Percentiles rank a stretch among this genome's conserved stretches.
Conservation (phyloP, 1,140 invertebrate species). For the Scaptodrosophila lebanonensis region DNA sequence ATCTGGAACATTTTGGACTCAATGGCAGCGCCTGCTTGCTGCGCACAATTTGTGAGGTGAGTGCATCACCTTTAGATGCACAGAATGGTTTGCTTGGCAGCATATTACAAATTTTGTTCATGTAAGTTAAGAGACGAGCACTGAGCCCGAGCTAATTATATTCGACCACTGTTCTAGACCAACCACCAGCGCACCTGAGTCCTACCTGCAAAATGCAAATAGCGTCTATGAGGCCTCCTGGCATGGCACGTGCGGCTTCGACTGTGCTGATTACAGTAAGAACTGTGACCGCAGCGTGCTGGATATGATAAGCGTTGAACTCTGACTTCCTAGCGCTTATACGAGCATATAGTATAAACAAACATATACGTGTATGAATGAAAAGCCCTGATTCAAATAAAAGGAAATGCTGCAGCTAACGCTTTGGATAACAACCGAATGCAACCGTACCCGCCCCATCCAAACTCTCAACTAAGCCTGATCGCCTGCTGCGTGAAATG, state of each 20-base stretch:
- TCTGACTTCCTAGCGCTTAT: too few species aligned
- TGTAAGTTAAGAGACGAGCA: constrained; percentile 64
- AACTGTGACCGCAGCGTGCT: constrained; percentile 47
- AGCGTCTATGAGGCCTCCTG: constrained; percentile 46
- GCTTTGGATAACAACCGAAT: constrained; percentile 38
- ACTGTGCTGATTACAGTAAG: constrained; percentile 56
- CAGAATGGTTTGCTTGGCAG: constrained; percentile 78
- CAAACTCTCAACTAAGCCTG: constrained; percentile 11
- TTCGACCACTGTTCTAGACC: constrained; percentile 34
- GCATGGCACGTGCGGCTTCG: constrained; percentile 42
- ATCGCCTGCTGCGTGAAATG: constrained; percentile 48
- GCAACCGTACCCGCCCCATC: background rate
- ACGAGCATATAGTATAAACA: too few species aligned
- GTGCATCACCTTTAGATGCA: constrained; percentile 68
- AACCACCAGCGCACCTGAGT: constrained; percentile 49
- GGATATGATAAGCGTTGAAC: constrained; percentile 58
- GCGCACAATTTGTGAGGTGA: constrained; percentile 78
- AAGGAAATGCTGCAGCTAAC: constrained; percentile 33
- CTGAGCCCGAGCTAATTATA: constrained; percentile 37
- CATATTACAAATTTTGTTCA: constrained; percentile 78
- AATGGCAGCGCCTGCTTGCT: constrained; percentile 78
- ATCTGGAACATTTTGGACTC: constrained; percentile 77
- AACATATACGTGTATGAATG: too few species aligned
- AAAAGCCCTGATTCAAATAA: too few species aligned
- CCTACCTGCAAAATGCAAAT: constrained; percentile 46